Evolutionary conservation across 2,113 vertebrate species (phyloP).

Genomic region (Pagrus major): DNA sequence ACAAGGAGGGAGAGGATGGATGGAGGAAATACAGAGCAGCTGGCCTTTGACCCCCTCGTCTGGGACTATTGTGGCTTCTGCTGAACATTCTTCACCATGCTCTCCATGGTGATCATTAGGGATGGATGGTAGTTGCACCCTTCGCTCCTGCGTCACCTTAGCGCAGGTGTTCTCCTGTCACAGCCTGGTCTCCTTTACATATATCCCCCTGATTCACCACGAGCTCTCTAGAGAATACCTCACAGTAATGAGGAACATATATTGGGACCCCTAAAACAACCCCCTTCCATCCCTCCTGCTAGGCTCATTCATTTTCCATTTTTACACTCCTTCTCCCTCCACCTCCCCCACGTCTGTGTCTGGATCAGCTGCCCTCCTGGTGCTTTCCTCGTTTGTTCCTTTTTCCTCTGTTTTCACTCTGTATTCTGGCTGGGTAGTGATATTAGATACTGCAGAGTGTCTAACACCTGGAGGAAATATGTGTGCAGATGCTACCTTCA

Average conservation of each 20-base stretch:
- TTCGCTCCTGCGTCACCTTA: conserved; percentile 27
- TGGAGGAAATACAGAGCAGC: conserved; percentile 20
- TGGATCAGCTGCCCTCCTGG: conserved; percentile 30
- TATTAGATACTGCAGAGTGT: conserved; percentile 39
- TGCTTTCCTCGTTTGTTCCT: conserved; percentile 32
- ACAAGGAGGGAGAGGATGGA: neutral
- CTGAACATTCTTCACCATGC: conserved; percentile 24
- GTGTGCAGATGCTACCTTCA: conserved; percentile 51
- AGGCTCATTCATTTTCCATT: conserved; percentile 50
- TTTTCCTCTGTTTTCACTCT: conserved; percentile 43
- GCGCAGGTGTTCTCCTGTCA: conserved; percentile 50
- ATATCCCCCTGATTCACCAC: conserved; percentile 24
- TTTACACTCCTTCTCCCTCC: conserved; percentile 28
- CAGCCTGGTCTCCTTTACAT: conserved; percentile 35
- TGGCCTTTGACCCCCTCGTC: conserved; percentile 46
- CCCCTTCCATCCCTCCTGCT: conserved; percentile 11
- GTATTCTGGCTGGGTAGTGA: conserved; percentile 72
- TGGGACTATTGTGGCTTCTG: conserved; percentile 1
- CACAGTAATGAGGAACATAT: conserved; percentile 57
- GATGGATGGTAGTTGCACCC: conserved; percentile 34
- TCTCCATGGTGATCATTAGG: conserved; percentile 65
- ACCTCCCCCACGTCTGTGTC: conserved; percentile 41
- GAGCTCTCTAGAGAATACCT: conserved; percentile 19
- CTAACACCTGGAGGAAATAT: conserved; percentile 56
- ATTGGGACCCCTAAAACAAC: conserved; percentile 38